A percentile compares a stretch with the other conserved stretches of the same genome.
phyloP scores from a whole-genome alignment of 2,888 invertebrate genomes.

The Xestobium rufovillosum region DNA sequence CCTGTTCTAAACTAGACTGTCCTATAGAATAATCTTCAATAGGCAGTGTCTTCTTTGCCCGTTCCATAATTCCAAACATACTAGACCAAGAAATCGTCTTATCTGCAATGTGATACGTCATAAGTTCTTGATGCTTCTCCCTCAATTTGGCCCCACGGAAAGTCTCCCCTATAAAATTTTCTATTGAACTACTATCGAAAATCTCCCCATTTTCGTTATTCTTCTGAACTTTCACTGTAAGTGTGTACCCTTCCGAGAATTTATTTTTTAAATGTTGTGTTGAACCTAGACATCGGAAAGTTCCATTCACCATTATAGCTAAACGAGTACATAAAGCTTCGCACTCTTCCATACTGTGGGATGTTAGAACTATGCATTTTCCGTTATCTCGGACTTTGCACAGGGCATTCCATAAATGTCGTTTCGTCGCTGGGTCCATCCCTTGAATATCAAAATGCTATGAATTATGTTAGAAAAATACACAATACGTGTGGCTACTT shows the following conservation, averaged over 20 bases:
- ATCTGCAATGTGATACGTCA: conserved; percentile 63
- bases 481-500: conserved; percentile 2
- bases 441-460: conserved; percentile 41
- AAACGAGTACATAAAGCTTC: conserved; percentile 75
- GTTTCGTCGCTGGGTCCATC: conserved; percentile 73
- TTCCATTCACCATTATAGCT: conserved; percentile 81
- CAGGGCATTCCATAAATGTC: conserved; percentile 73
- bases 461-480: background rate
- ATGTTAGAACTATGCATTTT: conserved; percentile 71
- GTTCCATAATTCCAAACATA: conserved; percentile 72
- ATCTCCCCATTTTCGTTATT: conserved; percentile 19
- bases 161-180: conserved; percentile 31
- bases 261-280: conserved; percentile 76
- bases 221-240: conserved; percentile 42
- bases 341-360: conserved; percentile 84
- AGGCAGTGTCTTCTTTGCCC: conserved; percentile 38
- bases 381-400: conserved; percentile 61
- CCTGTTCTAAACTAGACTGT: conserved; percentile 75
- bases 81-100: conserved; percentile 59
- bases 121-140: conserved; percentile 63
- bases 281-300: conserved; percentile 71
- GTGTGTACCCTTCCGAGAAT: conserved; percentile 55
- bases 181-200: conserved; percentile 20
- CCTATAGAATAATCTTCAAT: conserved; percentile 77
- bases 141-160: conserved; percentile 42